These are phyloP conservation scores for Emydocephalus ijimae DNA, from an alignment of 2,113 vertebrate species.

Conservation along the genomic window DNA sequence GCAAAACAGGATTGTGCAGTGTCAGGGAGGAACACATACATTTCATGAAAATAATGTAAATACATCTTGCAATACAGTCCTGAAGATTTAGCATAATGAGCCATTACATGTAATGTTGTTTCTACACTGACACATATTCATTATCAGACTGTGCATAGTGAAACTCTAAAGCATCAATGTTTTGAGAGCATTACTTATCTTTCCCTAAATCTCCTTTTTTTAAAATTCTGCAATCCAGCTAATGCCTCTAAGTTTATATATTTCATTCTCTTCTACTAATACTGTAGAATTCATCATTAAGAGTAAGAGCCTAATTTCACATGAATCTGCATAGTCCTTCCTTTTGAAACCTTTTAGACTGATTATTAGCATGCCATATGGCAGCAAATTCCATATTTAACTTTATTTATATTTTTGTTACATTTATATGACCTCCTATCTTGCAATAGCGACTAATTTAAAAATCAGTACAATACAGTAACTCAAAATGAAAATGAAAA, in stretches of 20 bases:
- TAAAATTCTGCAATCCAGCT: neutral
- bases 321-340: neutral
- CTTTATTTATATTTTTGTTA: neutral
- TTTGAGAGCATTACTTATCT: neutral
- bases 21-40: neutral
- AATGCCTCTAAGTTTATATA: neutral
- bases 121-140: neutral
- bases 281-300: neutral
- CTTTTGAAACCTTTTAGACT: neutral
- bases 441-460: neutral
- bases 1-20: conserved; percentile 11
- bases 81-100: neutral
- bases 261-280: neutral
- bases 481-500: neutral
- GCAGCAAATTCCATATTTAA: neutral
- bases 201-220: neutral
- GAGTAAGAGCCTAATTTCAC: neutral
- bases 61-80: neutral
- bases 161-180: neutral
- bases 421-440: neutral
- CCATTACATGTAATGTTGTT: neutral
- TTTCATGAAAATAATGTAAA: neutral
- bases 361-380: neutral
- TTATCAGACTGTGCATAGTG: neutral
- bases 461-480: neutral